Evolutionary conservation across 1,140 invertebrate genomes (phyloP), one percentile per base, ranked within the genome.

Genomic region (Nebria ingens): DNA sequence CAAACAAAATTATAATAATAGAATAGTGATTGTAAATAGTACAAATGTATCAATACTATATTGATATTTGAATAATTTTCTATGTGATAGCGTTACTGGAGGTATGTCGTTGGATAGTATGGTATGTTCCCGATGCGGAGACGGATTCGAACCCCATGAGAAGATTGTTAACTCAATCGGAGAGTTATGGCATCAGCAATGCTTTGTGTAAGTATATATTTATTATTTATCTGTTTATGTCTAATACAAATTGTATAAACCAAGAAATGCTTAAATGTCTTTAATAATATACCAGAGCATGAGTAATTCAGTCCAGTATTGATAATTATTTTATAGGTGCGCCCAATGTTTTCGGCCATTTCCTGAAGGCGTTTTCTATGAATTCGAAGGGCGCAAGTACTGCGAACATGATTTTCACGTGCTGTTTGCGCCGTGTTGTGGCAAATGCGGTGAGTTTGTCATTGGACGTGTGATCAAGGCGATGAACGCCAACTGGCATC

Each of bases 381-480:
- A 99, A 77, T 99, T 98, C 74, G 97, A 99, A 73, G 95, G 93
- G 1, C 78, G 97, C 25, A 99, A 99, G 73, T 99, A 99, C 71
- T 99, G 97, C 67, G 96, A 99, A 76, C 91, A 96, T 74, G 97
- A 99, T 71, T 99, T 99, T 67, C 95, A 99, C 73, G 93, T 98
- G 9, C 75, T 98, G 0, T 98, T 97, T 76, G 94, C 95, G 1
- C 97, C 97, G 1, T 99, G 94, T 67, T 99, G 97, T 76, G 91
- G 87, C 63, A 93, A 93, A 76, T 99, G 97, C 71, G 89, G 89
- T 42, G 89, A 97, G 70, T 97, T 97, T 71, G 91, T 98, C 17
- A 93, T 97, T 71, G 95, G 94, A 0, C 81, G 97, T 55, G 97
- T 99, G 0, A 99, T 99, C 61, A 99, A 99, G 71, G 97, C 97